Conservation (phyloP, 2,113 vertebrate species). For the Neolamprologus falcicula region DNA sequence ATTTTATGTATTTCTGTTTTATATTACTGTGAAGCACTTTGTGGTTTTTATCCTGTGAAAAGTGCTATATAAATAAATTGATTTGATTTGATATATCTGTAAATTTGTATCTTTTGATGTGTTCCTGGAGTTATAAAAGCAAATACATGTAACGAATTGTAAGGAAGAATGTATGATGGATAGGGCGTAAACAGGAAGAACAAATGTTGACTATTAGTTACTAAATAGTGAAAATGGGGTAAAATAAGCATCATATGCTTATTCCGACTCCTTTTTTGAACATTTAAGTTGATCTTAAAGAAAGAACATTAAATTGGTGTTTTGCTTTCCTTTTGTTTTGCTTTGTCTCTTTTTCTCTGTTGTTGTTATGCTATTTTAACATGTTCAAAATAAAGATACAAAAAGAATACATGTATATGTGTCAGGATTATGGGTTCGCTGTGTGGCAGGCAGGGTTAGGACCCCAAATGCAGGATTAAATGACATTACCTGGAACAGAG, state of each 20-base stretch:
- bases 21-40: too few species aligned
- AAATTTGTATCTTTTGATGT: neutral
- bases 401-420: neutral
- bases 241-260: neutral
- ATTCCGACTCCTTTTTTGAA: rapidly evolving
- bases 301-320: neutral
- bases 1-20: too few species aligned
- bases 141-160: neutral
- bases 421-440: neutral
- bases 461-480: neutral
- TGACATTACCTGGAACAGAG: neutral
- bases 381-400: neutral
- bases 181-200: rapidly evolving
- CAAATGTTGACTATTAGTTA: neutral
- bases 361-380: neutral
- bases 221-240: neutral
- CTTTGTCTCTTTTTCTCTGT: neutral
- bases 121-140: neutral
- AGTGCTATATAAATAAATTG: too few species aligned
- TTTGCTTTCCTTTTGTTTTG: neutral
- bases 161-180: neutral
- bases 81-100: neutral
- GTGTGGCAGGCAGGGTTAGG: neutral
- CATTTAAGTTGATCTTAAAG: neutral
- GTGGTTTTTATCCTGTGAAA: too few species aligned